These are phyloP conservation scores for Malacoctenus gilli DNA, from an alignment of 2,797 vertebrate species.

Conservation along the genomic window DNA sequence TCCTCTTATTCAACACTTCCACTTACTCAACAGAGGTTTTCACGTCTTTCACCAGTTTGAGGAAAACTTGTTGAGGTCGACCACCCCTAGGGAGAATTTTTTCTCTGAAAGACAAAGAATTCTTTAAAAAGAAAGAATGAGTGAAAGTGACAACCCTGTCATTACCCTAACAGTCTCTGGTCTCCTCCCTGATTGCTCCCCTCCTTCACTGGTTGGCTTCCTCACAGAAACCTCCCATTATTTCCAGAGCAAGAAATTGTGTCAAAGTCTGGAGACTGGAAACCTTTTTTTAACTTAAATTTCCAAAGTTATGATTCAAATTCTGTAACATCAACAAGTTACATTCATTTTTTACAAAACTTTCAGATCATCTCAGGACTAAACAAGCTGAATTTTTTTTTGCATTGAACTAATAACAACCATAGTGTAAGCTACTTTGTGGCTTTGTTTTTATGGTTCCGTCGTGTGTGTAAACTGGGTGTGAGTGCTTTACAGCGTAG, in stretches of 20 bases:
- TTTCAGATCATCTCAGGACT: no score
- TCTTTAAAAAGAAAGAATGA: not conserved
- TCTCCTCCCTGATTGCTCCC: slow-evolving; percentile 6
- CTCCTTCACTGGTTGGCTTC: not conserved
- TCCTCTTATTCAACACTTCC: no score
- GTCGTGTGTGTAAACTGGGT: slow-evolving; percentile 47
- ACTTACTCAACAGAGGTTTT: not conserved
- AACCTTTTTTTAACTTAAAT: no score
- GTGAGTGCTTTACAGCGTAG: slow-evolving; percentile 34
- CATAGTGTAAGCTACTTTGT: slow-evolving; percentile 1
- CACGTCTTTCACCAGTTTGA: no score
- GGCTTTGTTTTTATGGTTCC: slow-evolving; percentile 14
- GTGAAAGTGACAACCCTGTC: slow-evolving; percentile 1
- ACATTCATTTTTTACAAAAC: no score
- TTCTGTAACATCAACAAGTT: no score
- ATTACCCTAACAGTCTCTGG: slow-evolving; percentile 9
- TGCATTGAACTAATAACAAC: no score
- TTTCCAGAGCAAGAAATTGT: not conserved
- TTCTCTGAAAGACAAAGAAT: slow-evolving; percentile 1
- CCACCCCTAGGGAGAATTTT: not conserved
- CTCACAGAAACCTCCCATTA: not conserved
- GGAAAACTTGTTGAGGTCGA: not conserved
- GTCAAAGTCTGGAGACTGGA: no score
- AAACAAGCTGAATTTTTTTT: no score
- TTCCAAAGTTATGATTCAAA: no score